phyloP scores from a whole-genome alignment of 2,113 vertebrate species.

The Tenrec ecaudatus region DNA sequence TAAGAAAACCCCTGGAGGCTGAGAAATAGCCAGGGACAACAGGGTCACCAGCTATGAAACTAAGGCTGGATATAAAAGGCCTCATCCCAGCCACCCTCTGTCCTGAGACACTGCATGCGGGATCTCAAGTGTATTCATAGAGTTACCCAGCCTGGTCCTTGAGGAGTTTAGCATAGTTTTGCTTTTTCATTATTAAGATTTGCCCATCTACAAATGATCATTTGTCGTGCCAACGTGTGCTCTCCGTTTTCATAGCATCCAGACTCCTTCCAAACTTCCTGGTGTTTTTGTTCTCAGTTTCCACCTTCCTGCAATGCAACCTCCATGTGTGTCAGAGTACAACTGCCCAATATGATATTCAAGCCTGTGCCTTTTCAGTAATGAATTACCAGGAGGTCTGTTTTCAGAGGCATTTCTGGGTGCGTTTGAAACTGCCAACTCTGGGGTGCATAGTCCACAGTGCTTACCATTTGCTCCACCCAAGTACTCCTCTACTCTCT shows the following conservation, averaged over 20 bases:
- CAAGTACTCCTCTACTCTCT: not conserved
- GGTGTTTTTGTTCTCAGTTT: not conserved
- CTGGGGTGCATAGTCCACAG: not conserved
- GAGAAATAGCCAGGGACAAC: not conserved
- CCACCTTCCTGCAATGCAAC: not conserved
- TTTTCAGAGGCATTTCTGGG: not conserved
- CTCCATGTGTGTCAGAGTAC: not conserved
- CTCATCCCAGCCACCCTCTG: not conserved
- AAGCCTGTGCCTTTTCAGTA: not conserved
- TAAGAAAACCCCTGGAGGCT: slow-evolving; percentile 64
- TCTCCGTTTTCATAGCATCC: slow-evolving; percentile 20
- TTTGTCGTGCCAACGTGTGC: not conserved
- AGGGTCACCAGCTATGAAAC: slow-evolving; percentile 14
- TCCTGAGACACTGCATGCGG: slow-evolving; percentile 5
- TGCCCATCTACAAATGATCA: not conserved
- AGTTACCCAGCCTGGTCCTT: not conserved
- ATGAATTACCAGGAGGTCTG: not conserved
- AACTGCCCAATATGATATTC: not conserved
- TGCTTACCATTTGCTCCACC: not conserved
- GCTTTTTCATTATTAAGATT: slow-evolving; percentile 30
- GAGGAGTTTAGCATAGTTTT: not conserved
- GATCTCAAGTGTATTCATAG: not conserved
- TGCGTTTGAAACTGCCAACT: not conserved
- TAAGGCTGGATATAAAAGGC: slow-evolving; percentile 18
- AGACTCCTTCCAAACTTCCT: not conserved